phyloP scores from a whole-genome alignment of 2,797 vertebrate genomes.

The Sebastes glaucus region DNA sequence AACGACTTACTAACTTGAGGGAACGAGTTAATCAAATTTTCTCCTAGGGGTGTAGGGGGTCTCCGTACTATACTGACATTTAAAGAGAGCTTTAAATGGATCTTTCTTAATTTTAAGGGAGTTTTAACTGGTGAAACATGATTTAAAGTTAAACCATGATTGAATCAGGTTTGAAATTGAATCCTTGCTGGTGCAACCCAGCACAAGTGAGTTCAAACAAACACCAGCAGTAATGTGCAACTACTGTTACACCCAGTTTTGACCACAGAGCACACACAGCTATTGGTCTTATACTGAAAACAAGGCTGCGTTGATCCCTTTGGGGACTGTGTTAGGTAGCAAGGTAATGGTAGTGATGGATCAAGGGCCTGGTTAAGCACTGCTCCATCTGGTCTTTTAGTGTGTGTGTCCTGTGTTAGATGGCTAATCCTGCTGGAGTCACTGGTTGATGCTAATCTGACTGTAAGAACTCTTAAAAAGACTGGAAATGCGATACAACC shows the following conservation, averaged over 20 bases:
- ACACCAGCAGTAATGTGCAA: background rate
- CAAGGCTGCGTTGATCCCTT: constrained; percentile 6
- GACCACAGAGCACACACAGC: background rate
- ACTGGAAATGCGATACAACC: too few relatives aligned
- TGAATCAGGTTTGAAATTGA: too few relatives aligned
- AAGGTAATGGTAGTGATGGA: background rate
- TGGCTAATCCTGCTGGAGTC: constrained; percentile 52
- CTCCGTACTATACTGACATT: too few relatives aligned
- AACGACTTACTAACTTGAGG: too few relatives aligned
- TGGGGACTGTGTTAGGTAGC: background rate
- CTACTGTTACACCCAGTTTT: background rate
- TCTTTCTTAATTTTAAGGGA: too few relatives aligned
- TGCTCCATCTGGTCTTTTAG: constrained; percentile 54
- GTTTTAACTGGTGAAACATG: too few relatives aligned
- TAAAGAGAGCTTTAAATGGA: too few relatives aligned
- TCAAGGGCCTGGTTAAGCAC: background rate
- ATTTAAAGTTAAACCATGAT: too few relatives aligned
- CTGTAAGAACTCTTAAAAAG: constrained; percentile 1
- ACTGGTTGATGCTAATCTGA: constrained; percentile 44
- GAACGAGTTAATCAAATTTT: too few relatives aligned
- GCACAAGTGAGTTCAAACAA: background rate
- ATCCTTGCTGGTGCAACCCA: too few relatives aligned
- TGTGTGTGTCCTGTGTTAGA: constrained; percentile 10
- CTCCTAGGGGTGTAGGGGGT: too few relatives aligned
- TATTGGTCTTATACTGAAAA: background rate